These are phyloP conservation scores for Carapus acus DNA, from an alignment of 2,797 vertebrate species.

Conservation along the genomic window DNA sequence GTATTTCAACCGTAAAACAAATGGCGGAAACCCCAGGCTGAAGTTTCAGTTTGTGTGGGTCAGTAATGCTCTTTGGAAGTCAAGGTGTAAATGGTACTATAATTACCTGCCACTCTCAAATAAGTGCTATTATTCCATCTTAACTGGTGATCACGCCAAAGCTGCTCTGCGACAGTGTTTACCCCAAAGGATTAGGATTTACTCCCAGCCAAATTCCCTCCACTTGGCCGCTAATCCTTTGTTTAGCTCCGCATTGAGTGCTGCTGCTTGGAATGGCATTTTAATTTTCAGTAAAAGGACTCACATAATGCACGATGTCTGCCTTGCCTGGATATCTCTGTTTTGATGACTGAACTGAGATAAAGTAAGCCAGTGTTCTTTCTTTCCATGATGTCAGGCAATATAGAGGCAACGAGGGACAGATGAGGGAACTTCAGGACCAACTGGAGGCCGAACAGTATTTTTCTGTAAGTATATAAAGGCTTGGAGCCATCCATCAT, in stretches of 20 bases:
- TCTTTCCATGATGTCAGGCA: conserved; percentile 70
- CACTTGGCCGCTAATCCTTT: conserved; percentile 54
- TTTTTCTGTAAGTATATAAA: conserved; percentile 88
- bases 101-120: conserved; percentile 58
- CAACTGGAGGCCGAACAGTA: conserved; percentile 99
- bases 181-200: conserved; percentile 65
- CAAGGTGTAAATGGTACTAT: conserved; percentile 47
- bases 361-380: not conserved
- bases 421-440: conserved; percentile 99
- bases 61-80: conserved; percentile 64
- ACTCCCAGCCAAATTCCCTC: conserved; percentile 43
- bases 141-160: conserved; percentile 54
- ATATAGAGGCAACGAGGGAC: conserved; percentile 98
- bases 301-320: conserved; percentile 3
- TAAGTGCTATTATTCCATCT: conserved; percentile 64
- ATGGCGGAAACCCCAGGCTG: conserved; percentile 18
- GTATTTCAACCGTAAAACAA: conserved; percentile 19
- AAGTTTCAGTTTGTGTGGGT: conserved; percentile 15
- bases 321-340: not conserved
- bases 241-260: conserved; percentile 18
- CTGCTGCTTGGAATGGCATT: conserved; percentile 4
- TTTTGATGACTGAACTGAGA: conserved; percentile 1
- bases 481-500: not conserved
- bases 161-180: conserved; percentile 58
- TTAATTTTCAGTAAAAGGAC: conserved; percentile 12